A percentile compares a stretch with the other conserved stretches of the same genome.
Evolutionary conservation across 2,888 invertebrate species (phyloP).

Genomic region (Ormia ochracea): DNA sequence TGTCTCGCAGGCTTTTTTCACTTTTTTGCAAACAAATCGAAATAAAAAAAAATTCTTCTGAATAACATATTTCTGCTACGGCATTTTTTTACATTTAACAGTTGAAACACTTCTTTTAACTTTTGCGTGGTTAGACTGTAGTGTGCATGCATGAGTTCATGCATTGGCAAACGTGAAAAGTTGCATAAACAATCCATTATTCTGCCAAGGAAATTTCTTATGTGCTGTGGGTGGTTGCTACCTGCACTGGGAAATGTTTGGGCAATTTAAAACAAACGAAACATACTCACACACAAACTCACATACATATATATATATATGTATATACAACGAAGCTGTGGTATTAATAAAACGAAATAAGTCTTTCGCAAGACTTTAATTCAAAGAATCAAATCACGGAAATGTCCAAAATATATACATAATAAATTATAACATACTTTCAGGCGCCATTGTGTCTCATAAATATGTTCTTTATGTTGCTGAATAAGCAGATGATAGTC

Average conservation of each 20-base stretch:
- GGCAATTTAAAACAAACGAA: conserved; percentile 38
- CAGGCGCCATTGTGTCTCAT: conserved; percentile 52
- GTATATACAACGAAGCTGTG: too few species aligned
- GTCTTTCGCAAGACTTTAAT: background rate
- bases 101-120: too few species aligned
- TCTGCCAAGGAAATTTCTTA: background rate
- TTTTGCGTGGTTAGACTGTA: too few species aligned
- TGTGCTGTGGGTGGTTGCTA: background rate
- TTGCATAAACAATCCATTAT: background rate
- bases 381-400: conserved; percentile 19
- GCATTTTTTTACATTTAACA: too few species aligned
- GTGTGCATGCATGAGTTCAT: too few species aligned
- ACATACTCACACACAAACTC: background rate
- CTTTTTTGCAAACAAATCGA: too few species aligned
- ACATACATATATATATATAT: too few species aligned
- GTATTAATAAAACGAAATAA: background rate
- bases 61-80: too few species aligned
- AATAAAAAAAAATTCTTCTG: too few species aligned
- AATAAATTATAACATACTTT: conserved; percentile 48
- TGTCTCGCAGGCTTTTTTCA: too few species aligned
- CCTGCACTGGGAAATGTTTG: conserved; percentile 47
- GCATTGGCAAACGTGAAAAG: too few species aligned
- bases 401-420: conserved; percentile 8
- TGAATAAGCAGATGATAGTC: background rate
- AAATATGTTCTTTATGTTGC: conserved; percentile 13